Evolutionary conservation across 2,888 invertebrate genomes (phyloP).

Genomic region (Ophraella communa): DNA sequence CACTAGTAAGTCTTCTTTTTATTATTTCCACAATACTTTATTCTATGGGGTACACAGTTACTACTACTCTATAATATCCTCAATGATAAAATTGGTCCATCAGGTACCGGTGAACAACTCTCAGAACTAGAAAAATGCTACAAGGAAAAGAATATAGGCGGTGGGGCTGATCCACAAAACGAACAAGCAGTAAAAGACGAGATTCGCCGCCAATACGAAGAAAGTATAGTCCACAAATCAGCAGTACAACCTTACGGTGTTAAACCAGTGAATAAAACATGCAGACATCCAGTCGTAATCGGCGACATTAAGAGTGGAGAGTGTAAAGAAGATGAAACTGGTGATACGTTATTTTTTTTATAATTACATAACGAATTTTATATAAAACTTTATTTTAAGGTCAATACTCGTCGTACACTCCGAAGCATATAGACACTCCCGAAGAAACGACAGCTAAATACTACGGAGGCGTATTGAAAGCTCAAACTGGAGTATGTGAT

Average conservation of each 20-base stretch:
- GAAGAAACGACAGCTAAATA: slow-evolving; percentile 57
- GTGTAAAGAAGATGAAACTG: slow-evolving; percentile 49
- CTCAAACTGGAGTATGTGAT: slow-evolving; percentile 53
- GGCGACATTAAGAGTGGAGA: slow-evolving; percentile 50
- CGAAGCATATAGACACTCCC: slow-evolving; percentile 56
- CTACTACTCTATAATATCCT: too few species aligned
- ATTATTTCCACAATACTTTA: neutral
- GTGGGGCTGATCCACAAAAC: slow-evolving; percentile 40
- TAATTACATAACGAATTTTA: neutral
- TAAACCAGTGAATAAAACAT: slow-evolving; percentile 49
- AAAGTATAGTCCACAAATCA: slow-evolving; percentile 48
- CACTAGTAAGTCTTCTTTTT: slow-evolving; percentile 10
- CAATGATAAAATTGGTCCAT: neutral
- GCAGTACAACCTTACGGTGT: slow-evolving; percentile 55
- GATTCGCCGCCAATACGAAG: slow-evolving; percentile 53
- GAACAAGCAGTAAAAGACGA: slow-evolving; percentile 44
- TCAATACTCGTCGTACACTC: slow-evolving; percentile 46
- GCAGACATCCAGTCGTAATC: slow-evolving; percentile 50
- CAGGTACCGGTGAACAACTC: slow-evolving; percentile 40
- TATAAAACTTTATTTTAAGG: slow-evolving; percentile 31
- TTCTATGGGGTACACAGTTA: neutral
- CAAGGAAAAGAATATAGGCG: slow-evolving; percentile 44
- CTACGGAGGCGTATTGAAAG: slow-evolving; percentile 52
- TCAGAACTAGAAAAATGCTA: slow-evolving; percentile 56
- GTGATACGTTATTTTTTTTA: neutral